phyloP scores from a whole-genome alignment of 2,888 invertebrate species.

The Drosophila picticornis region DNA sequence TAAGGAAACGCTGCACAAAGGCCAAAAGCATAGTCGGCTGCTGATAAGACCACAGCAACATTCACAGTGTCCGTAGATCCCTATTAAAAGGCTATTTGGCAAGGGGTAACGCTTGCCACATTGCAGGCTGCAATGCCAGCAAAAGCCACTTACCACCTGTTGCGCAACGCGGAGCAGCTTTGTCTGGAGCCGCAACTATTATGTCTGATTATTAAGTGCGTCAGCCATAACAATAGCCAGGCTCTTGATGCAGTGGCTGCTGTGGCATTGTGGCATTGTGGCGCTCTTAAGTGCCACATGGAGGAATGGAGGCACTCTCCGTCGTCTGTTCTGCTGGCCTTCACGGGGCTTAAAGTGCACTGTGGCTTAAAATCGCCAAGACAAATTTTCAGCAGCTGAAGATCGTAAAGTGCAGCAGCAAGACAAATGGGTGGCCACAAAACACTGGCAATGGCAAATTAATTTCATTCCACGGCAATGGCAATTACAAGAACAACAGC shows the following conservation, averaged over 20 bases:
- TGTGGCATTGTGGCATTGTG: slow-evolving; percentile 25
- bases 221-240: slow-evolving; percentile 61
- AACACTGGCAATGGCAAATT: slow-evolving; percentile 69
- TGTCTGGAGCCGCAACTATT: slow-evolving; percentile 66
- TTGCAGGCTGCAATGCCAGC: slow-evolving; percentile 36
- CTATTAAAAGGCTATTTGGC: slow-evolving; percentile 63
- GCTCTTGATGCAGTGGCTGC: slow-evolving; percentile 42
- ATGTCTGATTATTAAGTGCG: slow-evolving; percentile 69
- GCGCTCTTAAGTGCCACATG: slow-evolving; percentile 26
- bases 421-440: slow-evolving; percentile 71
- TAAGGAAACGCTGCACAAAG: slow-evolving; percentile 35
- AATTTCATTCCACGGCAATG: slow-evolving; percentile 63
- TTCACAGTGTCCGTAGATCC: slow-evolving; percentile 39
- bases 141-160: slow-evolving; percentile 62
- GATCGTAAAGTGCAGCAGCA: slow-evolving; percentile 58
- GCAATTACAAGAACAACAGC: slow-evolving; percentile 25
- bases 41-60: slow-evolving; percentile 22
- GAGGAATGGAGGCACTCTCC: slow-evolving; percentile 15
- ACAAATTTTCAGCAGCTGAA: slow-evolving; percentile 66
- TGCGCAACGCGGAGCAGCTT: slow-evolving; percentile 42
- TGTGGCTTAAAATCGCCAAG: slow-evolving; percentile 45
- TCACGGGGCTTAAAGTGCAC: slow-evolving; percentile 45
- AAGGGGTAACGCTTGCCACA: slow-evolving; percentile 1
- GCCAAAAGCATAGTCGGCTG: slow-evolving; percentile 33
- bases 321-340: background rate